Percentiles rank a stretch among this genome's conserved stretches.
Evolutionary conservation across 2,797 vertebrate genomes (phyloP).

Genomic region (Cephalopachus bancanus): DNA sequence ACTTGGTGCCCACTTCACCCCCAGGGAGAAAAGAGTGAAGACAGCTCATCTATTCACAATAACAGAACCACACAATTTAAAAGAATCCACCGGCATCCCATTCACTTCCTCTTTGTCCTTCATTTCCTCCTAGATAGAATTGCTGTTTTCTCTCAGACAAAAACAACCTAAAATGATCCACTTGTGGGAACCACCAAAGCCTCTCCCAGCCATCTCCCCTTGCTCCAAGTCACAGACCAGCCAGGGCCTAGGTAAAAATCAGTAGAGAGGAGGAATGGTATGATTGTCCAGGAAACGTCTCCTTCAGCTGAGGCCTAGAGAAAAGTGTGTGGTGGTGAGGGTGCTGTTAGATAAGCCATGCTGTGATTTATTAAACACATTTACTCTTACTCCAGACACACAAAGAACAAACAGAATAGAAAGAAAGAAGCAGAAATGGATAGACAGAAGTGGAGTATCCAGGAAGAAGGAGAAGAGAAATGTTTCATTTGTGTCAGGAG

Average conservation of each 20-base stretch:
- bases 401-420: not conserved
- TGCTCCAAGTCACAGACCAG: not conserved
- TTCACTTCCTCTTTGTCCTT: not conserved
- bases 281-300: not conserved
- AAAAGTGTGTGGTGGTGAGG: rapidly evolving
- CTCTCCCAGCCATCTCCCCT: too few relatives aligned
- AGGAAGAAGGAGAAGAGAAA: not conserved
- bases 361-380: not conserved
- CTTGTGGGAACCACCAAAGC: not conserved
- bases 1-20: not conserved
- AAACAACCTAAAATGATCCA: not conserved
- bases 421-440: not conserved
- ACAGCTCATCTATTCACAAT: not conserved
- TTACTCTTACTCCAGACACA: not conserved
- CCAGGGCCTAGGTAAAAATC: not conserved
- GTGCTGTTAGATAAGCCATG: not conserved
- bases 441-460: not conserved
- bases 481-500: not conserved
- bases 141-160: not conserved
- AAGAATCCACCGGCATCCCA: not conserved
- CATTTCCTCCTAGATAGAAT: not conserved
- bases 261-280: not conserved
- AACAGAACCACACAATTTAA: not conserved
- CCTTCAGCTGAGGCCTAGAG: not conserved
- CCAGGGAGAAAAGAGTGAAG: not conserved